Base-by-base conservation (phyloP, 2,797 vertebrate species). In the Orestias chungarensis region DNA sequence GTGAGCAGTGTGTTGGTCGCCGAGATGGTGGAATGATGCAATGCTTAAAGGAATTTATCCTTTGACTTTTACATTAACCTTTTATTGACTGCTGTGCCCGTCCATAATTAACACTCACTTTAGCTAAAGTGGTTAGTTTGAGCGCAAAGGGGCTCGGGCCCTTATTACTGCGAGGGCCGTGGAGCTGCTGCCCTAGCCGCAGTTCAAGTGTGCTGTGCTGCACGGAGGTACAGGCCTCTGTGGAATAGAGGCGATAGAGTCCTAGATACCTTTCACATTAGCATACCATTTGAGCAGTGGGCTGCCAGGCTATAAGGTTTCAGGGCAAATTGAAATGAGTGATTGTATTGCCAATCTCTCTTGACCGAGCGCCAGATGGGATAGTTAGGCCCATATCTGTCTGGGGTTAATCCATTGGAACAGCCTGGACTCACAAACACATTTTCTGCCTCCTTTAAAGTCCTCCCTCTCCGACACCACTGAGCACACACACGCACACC, bases 1-100 rank as follows among this genome's bases (percentile, higher is more conserved):
- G 94, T 90, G 94, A 95, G 95, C 92, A 93, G 93, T 94, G 95
- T 94, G 95, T 95, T 96, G 93, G 94, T 96, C 93, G 94, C 94
- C 92, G 95, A 96, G 96, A 96, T 95, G 93, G 95, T 92, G 93
- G 95, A 96, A 95, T 98, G 97, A 97, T 96, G 96, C 96, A 97
- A 96, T 97, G 94, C 95, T 95, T 95, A 95, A 95, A 96, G 95
- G 96, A 97, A 98, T 98, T 96, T 96, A 96, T 98, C 96, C 96
- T 95, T 95, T 97, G 97, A 96, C 97, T 98, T 94, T 94, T 97
- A 95, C 97, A 99, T 99, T 99, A 99, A 99, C 98, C 98, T 98
- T 96, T 96, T 98, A 99, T 98, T 98, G 97, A 99, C 97, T 97
- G 94, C 95, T 96, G 95, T 95, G 96, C 96, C 96, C 96, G 95